Evolutionary conservation across 2,797 vertebrate genomes (phyloP).

Genomic region (Eulemur albifrons): DNA sequence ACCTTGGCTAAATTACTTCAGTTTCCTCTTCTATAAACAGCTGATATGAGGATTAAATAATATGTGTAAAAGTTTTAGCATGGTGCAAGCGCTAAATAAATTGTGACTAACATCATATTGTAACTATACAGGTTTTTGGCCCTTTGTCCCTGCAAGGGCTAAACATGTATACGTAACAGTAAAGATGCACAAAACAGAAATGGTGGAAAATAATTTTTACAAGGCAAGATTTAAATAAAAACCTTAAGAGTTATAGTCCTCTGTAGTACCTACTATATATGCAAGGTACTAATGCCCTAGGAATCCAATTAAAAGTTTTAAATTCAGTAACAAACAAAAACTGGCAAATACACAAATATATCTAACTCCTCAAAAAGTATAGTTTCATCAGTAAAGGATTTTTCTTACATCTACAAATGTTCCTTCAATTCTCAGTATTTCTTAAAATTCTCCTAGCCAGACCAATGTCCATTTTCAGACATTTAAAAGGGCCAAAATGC

Average conservation of each 20-base stretch:
- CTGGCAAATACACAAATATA: not conserved
- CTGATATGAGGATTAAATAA: not conserved
- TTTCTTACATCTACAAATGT: not conserved
- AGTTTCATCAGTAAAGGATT: not conserved
- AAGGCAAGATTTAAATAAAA: not conserved
- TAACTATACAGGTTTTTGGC: not conserved
- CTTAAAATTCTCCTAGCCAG: not conserved
- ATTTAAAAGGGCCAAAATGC: not conserved
- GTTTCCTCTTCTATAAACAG: not conserved
- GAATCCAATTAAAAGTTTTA: not conserved
- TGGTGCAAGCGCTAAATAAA: not conserved
- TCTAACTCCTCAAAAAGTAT: not conserved
- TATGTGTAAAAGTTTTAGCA: not conserved
- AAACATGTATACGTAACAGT: not conserved
- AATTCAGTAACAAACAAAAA: conserved; percentile 29
- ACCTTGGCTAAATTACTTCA: not conserved
- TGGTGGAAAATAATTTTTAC: not conserved
- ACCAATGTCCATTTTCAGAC: not conserved
- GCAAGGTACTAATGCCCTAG: not conserved
- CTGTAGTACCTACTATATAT: not conserved
- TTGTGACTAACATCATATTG: not conserved
- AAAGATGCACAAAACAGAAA: conserved; percentile 20
- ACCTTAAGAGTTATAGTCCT: not conserved
- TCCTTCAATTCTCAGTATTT: not conserved
- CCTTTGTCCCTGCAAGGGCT: not conserved